Conservation (phyloP, 1,140 invertebrate species). For the Notospermus geniculatus region DNA sequence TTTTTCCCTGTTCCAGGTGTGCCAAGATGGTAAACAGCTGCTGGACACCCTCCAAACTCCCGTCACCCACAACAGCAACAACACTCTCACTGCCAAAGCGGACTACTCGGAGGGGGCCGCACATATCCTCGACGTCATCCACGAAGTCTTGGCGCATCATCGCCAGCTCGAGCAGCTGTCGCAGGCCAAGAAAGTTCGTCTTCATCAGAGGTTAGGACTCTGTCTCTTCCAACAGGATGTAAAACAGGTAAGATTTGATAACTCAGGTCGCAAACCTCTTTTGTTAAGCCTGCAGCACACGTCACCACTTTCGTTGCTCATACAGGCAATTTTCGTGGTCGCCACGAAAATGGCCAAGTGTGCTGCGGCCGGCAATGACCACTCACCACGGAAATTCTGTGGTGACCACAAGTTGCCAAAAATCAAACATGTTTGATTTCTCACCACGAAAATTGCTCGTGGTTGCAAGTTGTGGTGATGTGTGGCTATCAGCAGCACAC, state of each 20-base stretch:
- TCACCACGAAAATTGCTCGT: too few relatives aligned
- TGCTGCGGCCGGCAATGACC: too few relatives aligned
- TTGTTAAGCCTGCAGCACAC: too few relatives aligned
- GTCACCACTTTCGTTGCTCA: too few relatives aligned
- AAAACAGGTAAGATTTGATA: slow-evolving; percentile 49
- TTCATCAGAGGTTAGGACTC: slow-evolving; percentile 89
- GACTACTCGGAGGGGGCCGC: slow-evolving; percentile 86
- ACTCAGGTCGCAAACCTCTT: too few relatives aligned
- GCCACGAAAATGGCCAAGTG: too few relatives aligned
- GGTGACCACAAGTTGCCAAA: too few relatives aligned
- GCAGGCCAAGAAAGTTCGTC: slow-evolving; percentile 88
- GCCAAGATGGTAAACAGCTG: slow-evolving; percentile 57
- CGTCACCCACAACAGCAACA: slow-evolving; percentile 60
- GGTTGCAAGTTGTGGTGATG: too few relatives aligned
- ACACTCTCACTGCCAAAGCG: slow-evolving; percentile 73
- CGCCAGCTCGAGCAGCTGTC: slow-evolving; percentile 87
- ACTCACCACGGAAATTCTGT: too few relatives aligned
- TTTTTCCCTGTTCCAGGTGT: slow-evolving; percentile 55
- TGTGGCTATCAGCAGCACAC: too few relatives aligned
- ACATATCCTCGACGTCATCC: slow-evolving; percentile 59
- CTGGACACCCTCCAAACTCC: slow-evolving; percentile 56
- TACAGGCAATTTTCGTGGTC: too few relatives aligned
- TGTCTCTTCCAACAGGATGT: slow-evolving; percentile 94
- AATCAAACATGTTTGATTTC: too few relatives aligned
- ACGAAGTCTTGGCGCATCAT: slow-evolving; percentile 85